These are phyloP conservation scores for Blastomussa wellsi DNA, from an alignment of 92 coral and sea anemone genomes.

Conservation along the genomic window DNA sequence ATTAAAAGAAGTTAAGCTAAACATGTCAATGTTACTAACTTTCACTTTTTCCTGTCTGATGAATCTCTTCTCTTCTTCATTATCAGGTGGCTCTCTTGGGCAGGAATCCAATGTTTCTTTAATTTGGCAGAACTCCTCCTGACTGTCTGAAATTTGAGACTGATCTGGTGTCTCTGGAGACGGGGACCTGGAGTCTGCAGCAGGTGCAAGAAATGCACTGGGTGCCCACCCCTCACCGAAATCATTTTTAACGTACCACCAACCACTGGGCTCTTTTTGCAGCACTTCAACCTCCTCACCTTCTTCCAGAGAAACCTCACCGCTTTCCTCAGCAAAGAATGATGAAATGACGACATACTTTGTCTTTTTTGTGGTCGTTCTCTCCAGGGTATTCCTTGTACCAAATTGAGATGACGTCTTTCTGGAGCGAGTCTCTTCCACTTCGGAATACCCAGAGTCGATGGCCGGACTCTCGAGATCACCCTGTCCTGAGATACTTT, in stretches of 20 bases:
- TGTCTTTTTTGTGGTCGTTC: neutral
- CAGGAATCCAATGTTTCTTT: neutral
- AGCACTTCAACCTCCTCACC: conserved; percentile 60
- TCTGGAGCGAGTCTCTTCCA: conserved; percentile 15
- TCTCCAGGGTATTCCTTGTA: neutral
- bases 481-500: neutral
- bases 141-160: neutral
- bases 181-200: neutral
- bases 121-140: neutral
- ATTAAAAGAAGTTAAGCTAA: neutral
- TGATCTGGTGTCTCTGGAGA: conserved; percentile 10
- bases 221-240: conserved; percentile 71
- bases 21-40: neutral
- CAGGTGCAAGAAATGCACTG: conserved; percentile 43
- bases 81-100: neutral
- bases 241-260: conserved; percentile 64
- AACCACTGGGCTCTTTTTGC: conserved; percentile 54
- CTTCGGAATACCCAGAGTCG: neutral
- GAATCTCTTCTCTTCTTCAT: neutral
- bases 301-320: conserved; percentile 49
- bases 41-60: neutral
- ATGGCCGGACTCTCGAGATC: conserved; percentile 14
- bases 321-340: conserved; percentile 38
- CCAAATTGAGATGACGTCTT: conserved; percentile 13
- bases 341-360: conserved; percentile 47